These are phyloP conservation scores for Mamestra brassicae DNA, from an alignment of 2,888 invertebrate genomes.

Conservation along the genomic window DNA sequence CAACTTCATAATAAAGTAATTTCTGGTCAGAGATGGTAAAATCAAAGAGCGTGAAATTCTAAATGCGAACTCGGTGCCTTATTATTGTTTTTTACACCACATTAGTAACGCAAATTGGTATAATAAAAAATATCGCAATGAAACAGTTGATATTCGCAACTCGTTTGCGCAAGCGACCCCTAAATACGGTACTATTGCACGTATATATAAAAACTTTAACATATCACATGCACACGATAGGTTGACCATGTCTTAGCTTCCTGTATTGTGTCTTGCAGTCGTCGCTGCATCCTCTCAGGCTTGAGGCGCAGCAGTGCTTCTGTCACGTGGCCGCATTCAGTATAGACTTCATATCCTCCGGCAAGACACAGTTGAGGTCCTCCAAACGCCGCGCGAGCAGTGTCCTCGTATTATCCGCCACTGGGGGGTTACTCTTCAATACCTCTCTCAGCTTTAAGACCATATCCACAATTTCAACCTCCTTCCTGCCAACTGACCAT, in stretches of 20 bases:
- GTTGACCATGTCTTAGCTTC: slow-evolving; percentile 71
- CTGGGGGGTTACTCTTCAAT: slow-evolving; percentile 93
- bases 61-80: not conserved
- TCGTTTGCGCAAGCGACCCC: slow-evolving; percentile 37
- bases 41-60: slow-evolving; percentile 25
- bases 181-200: slow-evolving; percentile 48
- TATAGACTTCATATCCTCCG: slow-evolving; percentile 96
- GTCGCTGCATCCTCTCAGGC: slow-evolving; percentile 84
- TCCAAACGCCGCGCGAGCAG: slow-evolving; percentile 93
- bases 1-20: slow-evolving; percentile 18
- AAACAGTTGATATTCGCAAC: slow-evolving; percentile 41
- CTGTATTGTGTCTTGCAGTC: slow-evolving; percentile 81
- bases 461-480: slow-evolving; percentile 99
- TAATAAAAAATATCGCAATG: slow-evolving; percentile 53
- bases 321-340: slow-evolving; percentile 92
- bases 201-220: slow-evolving; percentile 30
- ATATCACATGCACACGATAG: slow-evolving; percentile 78
- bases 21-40: slow-evolving; percentile 22
- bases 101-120: slow-evolving; percentile 32
- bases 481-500: slow-evolving; percentile 98
- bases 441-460: slow-evolving; percentile 97
- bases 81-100: slow-evolving; percentile 30
- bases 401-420: slow-evolving; percentile 91
- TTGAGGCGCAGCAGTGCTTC: slow-evolving; percentile 86
- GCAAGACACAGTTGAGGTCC: slow-evolving; percentile 95